Evolutionary conservation across 2,888 invertebrate genomes (phyloP).

Genomic region (Deroplatys truncata): DNA sequence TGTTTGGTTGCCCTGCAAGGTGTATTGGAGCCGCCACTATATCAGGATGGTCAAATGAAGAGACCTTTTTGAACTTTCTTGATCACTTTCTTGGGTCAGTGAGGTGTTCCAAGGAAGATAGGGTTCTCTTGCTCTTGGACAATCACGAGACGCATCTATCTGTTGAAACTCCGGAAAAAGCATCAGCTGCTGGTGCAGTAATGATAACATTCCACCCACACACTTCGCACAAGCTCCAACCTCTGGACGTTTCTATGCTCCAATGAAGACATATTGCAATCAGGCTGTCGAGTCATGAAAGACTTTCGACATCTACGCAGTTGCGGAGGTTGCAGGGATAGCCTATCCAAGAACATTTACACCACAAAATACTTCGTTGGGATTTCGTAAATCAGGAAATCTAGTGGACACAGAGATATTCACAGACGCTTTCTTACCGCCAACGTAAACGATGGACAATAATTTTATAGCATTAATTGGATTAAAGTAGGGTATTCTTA

Average conservation of each 20-base stretch:
- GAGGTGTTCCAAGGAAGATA: neutral
- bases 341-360: neutral
- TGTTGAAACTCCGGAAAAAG: neutral
- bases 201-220: neutral
- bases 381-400: too few species aligned
- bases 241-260: slow-evolving; percentile 21
- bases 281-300: slow-evolving; percentile 10
- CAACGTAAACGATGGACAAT: too few species aligned
- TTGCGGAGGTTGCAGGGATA: neutral
- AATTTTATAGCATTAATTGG: too few species aligned
- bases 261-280: slow-evolving; percentile 23
- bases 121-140: neutral
- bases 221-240: slow-evolving; percentile 11
- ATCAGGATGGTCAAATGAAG: neutral
- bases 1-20: neutral
- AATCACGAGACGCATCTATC: neutral
- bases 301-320: neutral
- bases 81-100: neutral
- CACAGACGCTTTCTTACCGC: too few species aligned
- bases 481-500: too few species aligned
- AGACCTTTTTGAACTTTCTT: neutral
- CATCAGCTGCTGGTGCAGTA: too few species aligned
- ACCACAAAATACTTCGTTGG: too few species aligned
- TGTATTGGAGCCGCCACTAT: slow-evolving; percentile 1
- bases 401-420: too few species aligned